Conservation (phyloP, 2,113 vertebrate species). For the Tetraodon nigroviridis region DNA sequence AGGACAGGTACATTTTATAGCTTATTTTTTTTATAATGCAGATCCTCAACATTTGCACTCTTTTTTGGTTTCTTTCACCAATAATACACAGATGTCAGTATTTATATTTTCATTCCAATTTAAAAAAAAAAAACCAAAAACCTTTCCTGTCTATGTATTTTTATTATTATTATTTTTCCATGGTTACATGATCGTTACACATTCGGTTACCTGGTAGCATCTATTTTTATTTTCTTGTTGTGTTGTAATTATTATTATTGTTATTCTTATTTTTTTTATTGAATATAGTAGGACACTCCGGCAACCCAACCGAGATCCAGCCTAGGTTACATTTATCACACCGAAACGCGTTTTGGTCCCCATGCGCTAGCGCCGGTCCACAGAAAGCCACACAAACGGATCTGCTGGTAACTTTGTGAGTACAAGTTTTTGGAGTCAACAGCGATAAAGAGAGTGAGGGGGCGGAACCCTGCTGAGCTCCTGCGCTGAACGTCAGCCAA, state of each 20-base stretch:
- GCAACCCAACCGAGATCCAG: not conserved
- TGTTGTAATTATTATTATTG: too few species aligned
- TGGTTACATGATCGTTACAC: not conserved
- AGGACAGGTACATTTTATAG: too few species aligned
- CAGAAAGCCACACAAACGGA: conserved; percentile 63
- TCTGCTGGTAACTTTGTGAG: conserved; percentile 80
- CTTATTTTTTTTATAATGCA: too few species aligned
- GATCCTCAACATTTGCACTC: too few species aligned
- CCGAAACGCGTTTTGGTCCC: conserved; percentile 28
- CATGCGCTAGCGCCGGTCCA: conserved; percentile 55
- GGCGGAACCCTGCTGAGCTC: conserved; percentile 88
- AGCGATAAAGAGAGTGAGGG: conserved; percentile 76
- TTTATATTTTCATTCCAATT: too few species aligned
- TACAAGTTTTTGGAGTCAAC: conserved; percentile 81
- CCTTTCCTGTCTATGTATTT: too few species aligned
- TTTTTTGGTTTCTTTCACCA: too few species aligned
- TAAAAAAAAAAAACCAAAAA: too few species aligned
- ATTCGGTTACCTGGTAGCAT: not conserved
- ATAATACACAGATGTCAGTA: too few species aligned
- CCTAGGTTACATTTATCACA: not conserved
- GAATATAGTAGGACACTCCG: not conserved
- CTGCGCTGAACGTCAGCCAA: conserved; percentile 95
- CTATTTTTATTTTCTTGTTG: too few species aligned
- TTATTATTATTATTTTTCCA: too few species aligned
- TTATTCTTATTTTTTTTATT: not conserved